phyloP scores from a whole-genome alignment of 2,797 vertebrate genomes.

The Avahi laniger region DNA sequence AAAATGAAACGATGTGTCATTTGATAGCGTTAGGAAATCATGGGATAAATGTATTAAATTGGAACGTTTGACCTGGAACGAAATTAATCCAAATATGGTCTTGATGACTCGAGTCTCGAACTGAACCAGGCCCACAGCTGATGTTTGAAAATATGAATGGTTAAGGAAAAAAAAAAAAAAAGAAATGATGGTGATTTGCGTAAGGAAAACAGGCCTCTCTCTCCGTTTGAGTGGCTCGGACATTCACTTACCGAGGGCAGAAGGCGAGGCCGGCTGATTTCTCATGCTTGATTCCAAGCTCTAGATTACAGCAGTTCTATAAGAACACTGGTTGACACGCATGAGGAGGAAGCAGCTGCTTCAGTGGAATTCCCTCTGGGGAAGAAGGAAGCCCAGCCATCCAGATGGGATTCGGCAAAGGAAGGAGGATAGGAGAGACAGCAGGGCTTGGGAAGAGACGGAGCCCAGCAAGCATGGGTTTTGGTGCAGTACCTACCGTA shows the following conservation, averaged over 20 bases:
- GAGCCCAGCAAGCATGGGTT: neutral
- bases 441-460: neutral
- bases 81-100: conserved; percentile 67
- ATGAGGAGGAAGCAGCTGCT: conserved; percentile 68
- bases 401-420: conserved; percentile 20
- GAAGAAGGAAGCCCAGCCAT: conserved; percentile 58
- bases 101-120: conserved; percentile 52
- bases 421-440: neutral
- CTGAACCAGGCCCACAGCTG: neutral
- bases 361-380: conserved; percentile 59
- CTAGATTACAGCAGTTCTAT: conserved; percentile 46
- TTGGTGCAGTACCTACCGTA: neutral
- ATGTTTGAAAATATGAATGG: conserved; percentile 35
- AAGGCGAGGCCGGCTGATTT: conserved; percentile 42
- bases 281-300: conserved; percentile 43
- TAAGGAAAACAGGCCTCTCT: neutral
- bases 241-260: neutral
- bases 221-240: neutral
- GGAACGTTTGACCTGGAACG: conserved; percentile 67
- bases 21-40: conserved; percentile 72
- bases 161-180: neutral
- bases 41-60: conserved; percentile 71
- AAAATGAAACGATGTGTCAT: conserved; percentile 72
- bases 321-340: conserved; percentile 55
- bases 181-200: conserved; percentile 3